Evolutionary conservation across 2,888 invertebrate genomes (phyloP).

Genomic region (Boloria selene): DNA sequence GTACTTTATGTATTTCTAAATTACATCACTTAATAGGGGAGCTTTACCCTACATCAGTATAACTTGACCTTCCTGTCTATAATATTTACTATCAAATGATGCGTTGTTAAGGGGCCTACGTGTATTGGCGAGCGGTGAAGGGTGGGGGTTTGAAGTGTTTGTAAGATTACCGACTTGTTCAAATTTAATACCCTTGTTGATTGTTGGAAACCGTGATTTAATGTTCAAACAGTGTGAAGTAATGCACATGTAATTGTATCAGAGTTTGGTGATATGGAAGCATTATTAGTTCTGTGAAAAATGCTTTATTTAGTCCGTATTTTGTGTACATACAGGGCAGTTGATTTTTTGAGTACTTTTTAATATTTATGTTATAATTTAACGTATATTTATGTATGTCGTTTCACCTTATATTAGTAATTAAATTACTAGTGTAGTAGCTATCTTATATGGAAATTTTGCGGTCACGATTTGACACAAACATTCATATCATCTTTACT

Average conservation of each 20-base stretch:
- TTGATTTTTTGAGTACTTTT: too few species aligned
- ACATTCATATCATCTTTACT: too few species aligned
- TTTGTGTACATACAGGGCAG: too few species aligned
- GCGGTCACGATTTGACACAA: too few species aligned
- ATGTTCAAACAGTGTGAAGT: slow-evolving; percentile 36
- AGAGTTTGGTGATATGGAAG: background rate
- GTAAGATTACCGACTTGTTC: slow-evolving; percentile 77
- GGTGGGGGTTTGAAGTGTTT: slow-evolving; percentile 76
- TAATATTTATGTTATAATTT: too few species aligned
- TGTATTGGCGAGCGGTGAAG: slow-evolving; percentile 55
- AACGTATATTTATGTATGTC: too few species aligned
- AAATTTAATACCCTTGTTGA: slow-evolving; percentile 72
- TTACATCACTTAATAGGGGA: slow-evolving; percentile 81
- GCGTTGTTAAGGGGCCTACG: slow-evolving; percentile 45
- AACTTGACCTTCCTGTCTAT: slow-evolving; percentile 49
- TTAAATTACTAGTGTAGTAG: too few species aligned
- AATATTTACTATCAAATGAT: slow-evolving; percentile 22
- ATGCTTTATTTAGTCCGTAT: too few species aligned
- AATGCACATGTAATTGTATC: slow-evolving; percentile 12
- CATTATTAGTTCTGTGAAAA: background rate
- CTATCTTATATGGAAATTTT: too few species aligned
- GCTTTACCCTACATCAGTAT: slow-evolving; percentile 62
- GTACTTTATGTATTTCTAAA: slow-evolving; percentile 82
- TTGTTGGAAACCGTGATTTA: slow-evolving; percentile 36
- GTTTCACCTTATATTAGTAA: too few species aligned